phyloP scores from a whole-genome alignment of 2,113 vertebrate species.

The Chionis minor region DNA sequence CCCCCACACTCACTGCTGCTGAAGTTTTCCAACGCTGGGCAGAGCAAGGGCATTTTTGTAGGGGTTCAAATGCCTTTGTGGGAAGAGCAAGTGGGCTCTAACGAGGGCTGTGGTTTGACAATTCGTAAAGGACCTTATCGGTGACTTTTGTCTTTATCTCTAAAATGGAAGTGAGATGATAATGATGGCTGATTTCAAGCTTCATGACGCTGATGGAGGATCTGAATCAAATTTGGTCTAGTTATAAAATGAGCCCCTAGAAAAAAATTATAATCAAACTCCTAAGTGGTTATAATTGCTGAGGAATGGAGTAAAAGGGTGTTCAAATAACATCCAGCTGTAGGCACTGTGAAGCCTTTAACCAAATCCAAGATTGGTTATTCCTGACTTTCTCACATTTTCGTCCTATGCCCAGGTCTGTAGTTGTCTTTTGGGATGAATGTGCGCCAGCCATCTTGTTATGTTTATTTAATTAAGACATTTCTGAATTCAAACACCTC shows the following conservation, averaged over 20 bases:
- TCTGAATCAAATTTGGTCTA: slow-evolving; percentile 54
- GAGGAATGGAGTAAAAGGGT: neutral
- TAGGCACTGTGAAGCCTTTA: neutral
- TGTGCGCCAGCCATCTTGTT: neutral
- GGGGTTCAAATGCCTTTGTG: neutral
- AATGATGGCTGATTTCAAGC: slow-evolving; percentile 51
- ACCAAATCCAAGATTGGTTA: neutral
- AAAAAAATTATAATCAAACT: slow-evolving; percentile 61
- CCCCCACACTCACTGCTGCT: neutral
- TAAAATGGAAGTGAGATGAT: slow-evolving; percentile 17
- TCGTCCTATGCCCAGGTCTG: neutral
- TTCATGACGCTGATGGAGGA: slow-evolving; percentile 34
- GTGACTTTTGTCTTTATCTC: neutral
- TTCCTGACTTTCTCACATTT: neutral
- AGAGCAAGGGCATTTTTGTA: rapidly evolving
- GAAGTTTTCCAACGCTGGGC: neutral
- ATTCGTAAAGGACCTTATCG: neutral
- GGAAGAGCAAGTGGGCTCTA: neutral
- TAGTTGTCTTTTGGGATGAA: neutral
- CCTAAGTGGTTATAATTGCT: slow-evolving; percentile 1
- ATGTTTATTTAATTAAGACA: neutral
- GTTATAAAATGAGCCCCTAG: slow-evolving; percentile 54
- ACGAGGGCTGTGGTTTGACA: neutral
- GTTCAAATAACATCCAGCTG: slow-evolving; percentile 31
- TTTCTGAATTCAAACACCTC: neutral